These are phyloP conservation scores for Drosophila atroscutellata DNA, from an alignment of 2,888 invertebrate genomes.

Conservation along the genomic window DNA sequence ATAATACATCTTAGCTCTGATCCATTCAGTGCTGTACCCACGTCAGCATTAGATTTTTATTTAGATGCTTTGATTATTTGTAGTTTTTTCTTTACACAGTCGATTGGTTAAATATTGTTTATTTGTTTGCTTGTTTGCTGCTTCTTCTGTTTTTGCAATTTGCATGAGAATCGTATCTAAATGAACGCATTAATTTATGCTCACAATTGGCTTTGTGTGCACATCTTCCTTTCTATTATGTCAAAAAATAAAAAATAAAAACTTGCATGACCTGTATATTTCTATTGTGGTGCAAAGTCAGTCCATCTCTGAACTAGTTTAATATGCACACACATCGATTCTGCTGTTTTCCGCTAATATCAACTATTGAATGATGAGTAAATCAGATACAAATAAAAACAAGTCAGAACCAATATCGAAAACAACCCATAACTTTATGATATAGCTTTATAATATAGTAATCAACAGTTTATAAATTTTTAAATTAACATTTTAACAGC, in stretches of 20 bases:
- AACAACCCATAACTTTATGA: not conserved
- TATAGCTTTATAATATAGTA: not conserved
- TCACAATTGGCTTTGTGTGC: conserved; percentile 68
- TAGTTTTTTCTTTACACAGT: conserved; percentile 48
- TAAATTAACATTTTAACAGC: not conserved
- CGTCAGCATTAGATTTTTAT: conserved; percentile 28
- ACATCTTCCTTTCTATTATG: conserved; percentile 68
- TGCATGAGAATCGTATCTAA: conserved; percentile 81
- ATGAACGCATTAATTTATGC: conserved; percentile 78
- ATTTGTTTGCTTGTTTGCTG: conserved; percentile 26
- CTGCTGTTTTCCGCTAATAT: conserved; percentile 20
- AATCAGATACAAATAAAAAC: not conserved
- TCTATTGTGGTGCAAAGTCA: conserved; percentile 61
- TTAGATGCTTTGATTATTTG: conserved; percentile 34
- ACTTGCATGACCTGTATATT: conserved; percentile 72
- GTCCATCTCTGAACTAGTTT: conserved; percentile 71
- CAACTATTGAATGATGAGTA: not conserved
- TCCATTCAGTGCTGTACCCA: conserved; percentile 9
- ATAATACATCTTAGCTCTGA: conserved; percentile 3
- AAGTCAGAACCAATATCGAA: not conserved
- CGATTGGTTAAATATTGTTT: conserved; percentile 54
- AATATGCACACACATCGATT: conserved; percentile 10
- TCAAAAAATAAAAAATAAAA: conserved; percentile 30
- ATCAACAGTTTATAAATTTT: not conserved
- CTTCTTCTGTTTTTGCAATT: conserved; percentile 56